Evolutionary conservation across 1,140 invertebrate genomes (phyloP).

Genomic region (Artemia franciscana): DNA sequence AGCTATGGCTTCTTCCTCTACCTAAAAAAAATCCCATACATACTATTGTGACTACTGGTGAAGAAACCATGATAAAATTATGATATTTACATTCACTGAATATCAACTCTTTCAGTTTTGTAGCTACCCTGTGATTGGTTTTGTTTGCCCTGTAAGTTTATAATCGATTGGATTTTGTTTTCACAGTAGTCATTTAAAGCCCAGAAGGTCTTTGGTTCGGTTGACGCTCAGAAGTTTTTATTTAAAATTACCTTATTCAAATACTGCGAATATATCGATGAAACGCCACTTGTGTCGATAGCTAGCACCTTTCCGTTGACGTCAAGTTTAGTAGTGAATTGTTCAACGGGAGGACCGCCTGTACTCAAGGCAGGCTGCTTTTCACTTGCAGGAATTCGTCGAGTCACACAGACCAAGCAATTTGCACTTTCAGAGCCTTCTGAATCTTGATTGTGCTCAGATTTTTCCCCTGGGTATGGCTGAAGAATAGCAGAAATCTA

Average conservation of each 20-base stretch:
- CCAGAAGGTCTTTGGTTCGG: no score
- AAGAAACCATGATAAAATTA: no score
- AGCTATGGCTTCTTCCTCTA: no score
- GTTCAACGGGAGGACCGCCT: slow-evolving; percentile 39
- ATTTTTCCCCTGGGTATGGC: slow-evolving; percentile 25
- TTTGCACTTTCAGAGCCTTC: slow-evolving; percentile 28
- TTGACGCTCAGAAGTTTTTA: no score
- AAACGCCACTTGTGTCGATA: slow-evolving; percentile 44
- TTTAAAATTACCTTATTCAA: slow-evolving; percentile 40
- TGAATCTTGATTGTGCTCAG: slow-evolving; percentile 23
- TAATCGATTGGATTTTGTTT: no score
- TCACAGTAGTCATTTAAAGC: no score
- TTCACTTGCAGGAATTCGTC: slow-evolving; percentile 57
- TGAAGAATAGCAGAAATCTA: slow-evolving; percentile 16
- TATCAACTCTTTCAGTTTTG: no score
- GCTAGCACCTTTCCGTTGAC: slow-evolving; percentile 53
- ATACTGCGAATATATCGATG: slow-evolving; percentile 33
- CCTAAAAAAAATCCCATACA: no score
- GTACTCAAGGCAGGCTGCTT: slow-evolving; percentile 31
- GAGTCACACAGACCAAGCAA: slow-evolving; percentile 51
- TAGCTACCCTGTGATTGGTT: no score
- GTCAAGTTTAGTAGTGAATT: slow-evolving; percentile 79
- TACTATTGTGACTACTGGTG: no score
- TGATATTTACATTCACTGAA: no score
- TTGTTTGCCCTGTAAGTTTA: no score